Evolutionary conservation across 2,797 vertebrate genomes (phyloP), one percentile per base, ranked within the genome.

Genomic region (Esox lucius): DNA sequence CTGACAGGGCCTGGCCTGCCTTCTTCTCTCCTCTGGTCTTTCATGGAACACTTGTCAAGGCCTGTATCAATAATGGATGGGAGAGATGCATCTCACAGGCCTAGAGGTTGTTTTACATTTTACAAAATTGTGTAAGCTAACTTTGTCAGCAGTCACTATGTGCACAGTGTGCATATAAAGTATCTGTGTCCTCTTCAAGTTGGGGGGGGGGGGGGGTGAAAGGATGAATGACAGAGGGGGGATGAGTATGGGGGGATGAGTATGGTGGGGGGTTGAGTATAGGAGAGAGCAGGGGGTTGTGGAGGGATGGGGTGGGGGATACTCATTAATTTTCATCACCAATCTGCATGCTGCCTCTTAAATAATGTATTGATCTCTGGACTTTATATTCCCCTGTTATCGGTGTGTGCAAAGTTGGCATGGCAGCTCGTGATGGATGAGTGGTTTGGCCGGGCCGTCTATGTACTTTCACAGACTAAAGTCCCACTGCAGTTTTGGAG

Each of bases 41-140:
- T 87, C 87, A 83, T 75, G 87, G 86, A 87, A 82, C 89, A 82
- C 89, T 88, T 87, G 88, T 93, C 91, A 94, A 91, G 91, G 89
- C 86, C 88, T 72, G 76, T 90, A 93, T 94, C 91, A 93, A 93
- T 94, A 93, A 95, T 94, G 86, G 87, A 94, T 93, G 87, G 88
- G 42, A 11, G 11, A 9, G 56, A 24, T 26, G 56, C n/a, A 61
- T 24, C 56, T 61, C 22, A 12, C 9, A 24, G 56, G 56, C 56
- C 56, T 24, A 19, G 22, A 56, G 56, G n/a, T 22, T 22, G 24
- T 61, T 61, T 24, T 26, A 61, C 22, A 61, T 61, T 24, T 61
- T 61, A 61, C 22, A 7, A 12, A 61, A 24, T 24, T 24, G 22
- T 61, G 56, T 59, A 59, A 59, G 56, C 56, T 22, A 59, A 46